Base-by-base conservation (phyloP, 2,888 invertebrate genomes). In the Drosophila birchii region DNA sequence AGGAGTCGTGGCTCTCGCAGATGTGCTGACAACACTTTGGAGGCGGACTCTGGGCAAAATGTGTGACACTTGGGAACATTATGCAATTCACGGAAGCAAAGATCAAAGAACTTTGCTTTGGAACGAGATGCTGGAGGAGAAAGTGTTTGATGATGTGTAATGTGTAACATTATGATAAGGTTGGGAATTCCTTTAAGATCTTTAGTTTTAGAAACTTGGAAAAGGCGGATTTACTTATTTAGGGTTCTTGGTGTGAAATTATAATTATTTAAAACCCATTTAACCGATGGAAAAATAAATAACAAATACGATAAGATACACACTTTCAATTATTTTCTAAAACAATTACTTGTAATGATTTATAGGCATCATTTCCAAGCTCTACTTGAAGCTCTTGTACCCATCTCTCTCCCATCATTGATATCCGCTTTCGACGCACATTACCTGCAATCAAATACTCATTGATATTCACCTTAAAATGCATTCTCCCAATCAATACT, bases 51-150 rank as follows among this genome's bases (percentile, higher is more conserved):
- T n/a, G n/a, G 41, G 39, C 26, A 41, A 41, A 66, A 49, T 66
- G 43, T 43, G 49, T 32, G 66, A 66, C 66, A 66, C 66, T 66
- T 55, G 64, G 14, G 9, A 16, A 36, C 20, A 36, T 64, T 55
- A 55, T 55, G 67, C 39, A 63, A 67, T 34, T 49, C 29, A n/a
- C 16, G 12, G 32, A 14, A 20, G 39, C 26, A 0, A 3, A n/a
- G 9, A 36, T 38, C 16, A 23, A 36, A 26, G 16, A 49, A 23
- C 20, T 39, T 39, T 9, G 1, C 4, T 5, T 3, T 2, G 14
- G 12, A 39, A 7, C 8, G 23, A 9, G 12, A 44, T 44, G 14
- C 14, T 23, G 5, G 32, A 23, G 11, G n/a, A 11, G 20, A 14
- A 23, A 39, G 20, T 47, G 20, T 57, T 57, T 32, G 5, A 1